phyloP scores from a whole-genome alignment of 1,140 invertebrate species.

The Drosophila hydei region DNA sequence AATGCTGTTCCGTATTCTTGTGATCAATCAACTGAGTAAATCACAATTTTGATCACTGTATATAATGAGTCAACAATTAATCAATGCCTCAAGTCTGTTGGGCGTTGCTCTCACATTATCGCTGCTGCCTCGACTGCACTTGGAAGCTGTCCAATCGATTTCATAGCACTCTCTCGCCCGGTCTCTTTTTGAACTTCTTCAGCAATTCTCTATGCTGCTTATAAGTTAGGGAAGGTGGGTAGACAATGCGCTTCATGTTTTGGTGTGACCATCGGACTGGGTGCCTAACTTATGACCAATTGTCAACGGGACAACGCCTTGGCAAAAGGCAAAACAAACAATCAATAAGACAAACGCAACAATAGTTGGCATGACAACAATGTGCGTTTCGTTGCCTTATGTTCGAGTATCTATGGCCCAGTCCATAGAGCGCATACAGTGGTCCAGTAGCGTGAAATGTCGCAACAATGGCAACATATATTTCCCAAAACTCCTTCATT shows the following conservation, averaged over 20 bases:
- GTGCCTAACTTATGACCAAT: constrained; percentile 69
- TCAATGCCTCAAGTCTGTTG: constrained; percentile 39
- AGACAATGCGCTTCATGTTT: constrained; percentile 71
- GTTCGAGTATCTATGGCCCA: constrained; percentile 50
- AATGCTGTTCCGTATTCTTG: not conserved
- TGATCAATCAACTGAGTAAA: not conserved
- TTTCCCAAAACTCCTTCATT: constrained; percentile 71
- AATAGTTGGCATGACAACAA: constrained; percentile 50
- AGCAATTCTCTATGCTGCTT: constrained; percentile 40
- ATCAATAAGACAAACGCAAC: constrained; percentile 59
- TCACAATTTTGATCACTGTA: not conserved
- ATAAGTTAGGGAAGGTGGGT: constrained; percentile 53
- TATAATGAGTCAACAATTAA: constrained; percentile 51
- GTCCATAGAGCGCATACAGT: constrained; percentile 13
- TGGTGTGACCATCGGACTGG: constrained; percentile 42
- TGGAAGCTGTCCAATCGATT: constrained; percentile 61
- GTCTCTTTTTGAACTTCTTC: constrained; percentile 12
- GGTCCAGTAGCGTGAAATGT: constrained; percentile 63
- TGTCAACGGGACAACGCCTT: constrained; percentile 56
- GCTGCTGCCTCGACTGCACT: constrained; percentile 41
- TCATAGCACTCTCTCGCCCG: constrained; percentile 38
- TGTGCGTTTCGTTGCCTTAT: constrained; percentile 63
- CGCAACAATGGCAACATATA: constrained; percentile 76
- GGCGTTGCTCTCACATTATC: constrained; percentile 69
- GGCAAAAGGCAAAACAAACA: constrained; percentile 70